Base-by-base conservation (phyloP, 2,888 invertebrate species). In the Bombylius discolor region DNA sequence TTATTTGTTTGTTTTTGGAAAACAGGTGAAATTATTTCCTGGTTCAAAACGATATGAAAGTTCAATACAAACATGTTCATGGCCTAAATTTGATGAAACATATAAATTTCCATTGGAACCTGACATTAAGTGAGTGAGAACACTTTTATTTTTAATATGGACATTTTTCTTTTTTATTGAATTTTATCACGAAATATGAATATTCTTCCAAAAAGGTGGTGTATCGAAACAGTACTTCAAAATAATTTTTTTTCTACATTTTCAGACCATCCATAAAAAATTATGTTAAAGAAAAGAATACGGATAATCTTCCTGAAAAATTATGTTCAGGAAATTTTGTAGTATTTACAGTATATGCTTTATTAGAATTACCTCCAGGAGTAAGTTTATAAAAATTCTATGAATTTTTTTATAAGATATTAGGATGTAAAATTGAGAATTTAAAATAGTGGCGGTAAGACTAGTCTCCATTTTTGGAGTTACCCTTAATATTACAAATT, bases 61-160 rank as follows among this genome's bases (percentile, higher is more conserved):
- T 32, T 79, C 82, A 55, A 74, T 84, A 63, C 84, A 83, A 67
- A 84, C 84, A 62, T 85, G 83, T 66, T 84, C 87, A 1, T 87
- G 87, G 86, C 88, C 89, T 0, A 81, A 82, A 55, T 87, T 85
- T 79, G 87, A 89, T 68, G 85, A 88, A 72, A 85, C 84, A 61
- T 87, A 87, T 66, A 80, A 79, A 63, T 88, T 88, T 69, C 79
- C 79, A 49, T 65, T 87, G 58, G 77, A 77, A 63, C 79, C 73
- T 4, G 68, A 70, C 49, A 68, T 68, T 42, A 73, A 74, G 74
- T 72, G 60, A 62, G 67, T 42, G 11, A 36, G 1, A 36, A 8
- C 6, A 36, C 1, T 36, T 2, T 23, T 23, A 23, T 23, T 23
- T 23, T 23, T 1, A 23, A 3, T 23, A 23, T 23, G 23, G 3